Base-by-base conservation (phyloP, 1,140 invertebrate genomes). In the Macrobrachium rosenbergii region DNA sequence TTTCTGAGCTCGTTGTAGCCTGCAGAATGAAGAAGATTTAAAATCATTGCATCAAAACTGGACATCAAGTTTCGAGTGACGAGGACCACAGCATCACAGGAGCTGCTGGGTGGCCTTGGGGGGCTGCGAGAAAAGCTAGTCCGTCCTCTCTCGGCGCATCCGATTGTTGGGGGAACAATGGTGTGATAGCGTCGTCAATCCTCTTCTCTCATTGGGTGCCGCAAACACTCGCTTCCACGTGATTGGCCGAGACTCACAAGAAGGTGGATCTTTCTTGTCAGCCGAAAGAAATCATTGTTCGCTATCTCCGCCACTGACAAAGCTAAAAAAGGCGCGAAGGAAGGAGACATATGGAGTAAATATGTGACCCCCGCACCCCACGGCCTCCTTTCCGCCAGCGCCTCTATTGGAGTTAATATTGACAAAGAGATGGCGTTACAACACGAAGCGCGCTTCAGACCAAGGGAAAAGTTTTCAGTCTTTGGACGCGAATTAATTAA, bases 111-210 rank as follows among this genome's bases (percentile, higher is more conserved):
- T 80, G 64, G n/a, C 83, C 21, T 21, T 28, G n/a, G 16, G 6
- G 45, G 83, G 76, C 45, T 63, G 67, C 67, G 64, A 77, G 21
- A 69, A 52, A 75, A 84, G 82, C 82, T 62, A 63, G 83, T 58
- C 76, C 83, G 63, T 69, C 83, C 83, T 86, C 83, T 79, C 77
- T 60, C 83, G 43, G 43, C 76, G 77, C 83, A 79, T 86, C 83
- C 83, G 69, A 86, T 86, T 86, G 83, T 86, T 80, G 76, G 64
- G 77, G 76, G 83, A 86, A 86, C 83, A 86, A 86, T 86, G 69
- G 76, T 72, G 76, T 86, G 83, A 86, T 86, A 86, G 83, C 83
- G 63, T 45, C 76, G 76, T 52, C 76, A 73, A 80, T 86, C 63
- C 83, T 73, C 37, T n/a, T 37, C 67, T 80, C 83, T 75, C 19